These are phyloP conservation scores for Leucosticte australis DNA, from an alignment of 2,113 vertebrate genomes.

Conservation along the genomic window DNA sequence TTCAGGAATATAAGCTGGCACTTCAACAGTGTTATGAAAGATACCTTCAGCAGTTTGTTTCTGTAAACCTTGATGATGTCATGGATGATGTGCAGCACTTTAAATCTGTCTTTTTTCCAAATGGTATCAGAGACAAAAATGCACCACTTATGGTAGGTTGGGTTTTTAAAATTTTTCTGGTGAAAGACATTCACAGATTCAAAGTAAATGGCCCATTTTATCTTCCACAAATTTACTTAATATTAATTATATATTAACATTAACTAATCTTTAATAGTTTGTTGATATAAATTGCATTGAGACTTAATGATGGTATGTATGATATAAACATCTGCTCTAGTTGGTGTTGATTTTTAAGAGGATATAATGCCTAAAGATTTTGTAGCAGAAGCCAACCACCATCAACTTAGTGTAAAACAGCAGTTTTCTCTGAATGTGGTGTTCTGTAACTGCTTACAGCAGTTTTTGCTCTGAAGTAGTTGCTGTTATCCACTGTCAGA, in stretches of 20 bases:
- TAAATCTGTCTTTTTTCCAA: slow-evolving; percentile 82
- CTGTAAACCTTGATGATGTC: slow-evolving; percentile 70
- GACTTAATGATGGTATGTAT: background rate
- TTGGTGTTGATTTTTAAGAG: background rate
- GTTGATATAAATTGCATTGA: background rate
- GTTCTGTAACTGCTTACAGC: background rate
- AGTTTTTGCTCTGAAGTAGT: background rate
- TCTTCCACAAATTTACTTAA: background rate
- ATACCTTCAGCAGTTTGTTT: slow-evolving; percentile 78
- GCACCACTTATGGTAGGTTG: slow-evolving; percentile 78
- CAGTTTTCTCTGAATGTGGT: background rate
- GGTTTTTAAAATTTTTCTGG: background rate
- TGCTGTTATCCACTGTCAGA: background rate
- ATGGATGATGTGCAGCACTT: slow-evolving; percentile 76
- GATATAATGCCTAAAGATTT: background rate
- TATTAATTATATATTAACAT: background rate
- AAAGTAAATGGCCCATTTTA: background rate
- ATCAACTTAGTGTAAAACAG: background rate
- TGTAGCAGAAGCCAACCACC: background rate
- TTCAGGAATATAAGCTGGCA: slow-evolving; percentile 87
- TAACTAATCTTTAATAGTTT: background rate
- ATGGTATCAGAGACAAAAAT: slow-evolving; percentile 78
- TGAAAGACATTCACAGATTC: background rate
- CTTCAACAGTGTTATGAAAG: slow-evolving; percentile 86
- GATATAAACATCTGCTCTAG: background rate